A percentile compares a stretch with the other conserved stretches of the same genome.
These are phyloP conservation scores for Pseudomyrmex dendroicus DNA, from an alignment of 1,140 invertebrate species.

Conservation along the genomic window DNA sequence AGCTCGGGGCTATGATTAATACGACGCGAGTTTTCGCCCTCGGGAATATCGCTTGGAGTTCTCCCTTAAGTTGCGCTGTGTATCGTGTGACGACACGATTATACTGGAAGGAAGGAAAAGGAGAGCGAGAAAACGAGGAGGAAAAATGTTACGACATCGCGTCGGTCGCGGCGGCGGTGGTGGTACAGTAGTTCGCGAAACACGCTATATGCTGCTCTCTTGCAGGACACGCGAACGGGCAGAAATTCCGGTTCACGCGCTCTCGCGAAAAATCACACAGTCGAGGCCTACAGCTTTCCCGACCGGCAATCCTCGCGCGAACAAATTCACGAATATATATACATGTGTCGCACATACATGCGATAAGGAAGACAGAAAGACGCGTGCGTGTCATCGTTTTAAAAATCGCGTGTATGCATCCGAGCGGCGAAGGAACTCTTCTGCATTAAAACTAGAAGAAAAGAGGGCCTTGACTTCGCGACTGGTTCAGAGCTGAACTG, in stretches of 20 bases:
- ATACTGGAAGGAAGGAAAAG: constrained; percentile 17
- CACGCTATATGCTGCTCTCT: constrained; percentile 1
- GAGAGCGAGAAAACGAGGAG: constrained; percentile 34
- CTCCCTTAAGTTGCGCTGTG: neutral
- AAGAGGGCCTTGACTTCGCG: neutral
- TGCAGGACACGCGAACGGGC: neutral
- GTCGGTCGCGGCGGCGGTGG: neutral
- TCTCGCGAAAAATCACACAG: constrained; percentile 15
- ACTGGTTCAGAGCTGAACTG: constrained; percentile 22
- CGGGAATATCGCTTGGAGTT: neutral
- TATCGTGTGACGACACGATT: neutral
- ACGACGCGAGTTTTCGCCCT: neutral
- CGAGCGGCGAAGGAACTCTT: too few relatives aligned
- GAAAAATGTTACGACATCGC: constrained; percentile 26
- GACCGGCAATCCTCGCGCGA: neutral
- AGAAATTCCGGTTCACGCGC: constrained; percentile 20
- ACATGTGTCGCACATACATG: neutral
- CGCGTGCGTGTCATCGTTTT: neutral
- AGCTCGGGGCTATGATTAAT: too few relatives aligned
- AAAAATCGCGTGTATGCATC: too few relatives aligned
- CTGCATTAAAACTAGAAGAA: neutral
- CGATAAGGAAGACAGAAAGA: neutral
- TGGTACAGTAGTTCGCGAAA: constrained; percentile 4
- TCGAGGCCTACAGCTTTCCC: constrained; percentile 16
- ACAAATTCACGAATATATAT: too few relatives aligned